Evolutionary conservation across 2,888 invertebrate species (phyloP), one percentile per base, ranked within the genome.

Genomic region (Thalpophila matura): DNA sequence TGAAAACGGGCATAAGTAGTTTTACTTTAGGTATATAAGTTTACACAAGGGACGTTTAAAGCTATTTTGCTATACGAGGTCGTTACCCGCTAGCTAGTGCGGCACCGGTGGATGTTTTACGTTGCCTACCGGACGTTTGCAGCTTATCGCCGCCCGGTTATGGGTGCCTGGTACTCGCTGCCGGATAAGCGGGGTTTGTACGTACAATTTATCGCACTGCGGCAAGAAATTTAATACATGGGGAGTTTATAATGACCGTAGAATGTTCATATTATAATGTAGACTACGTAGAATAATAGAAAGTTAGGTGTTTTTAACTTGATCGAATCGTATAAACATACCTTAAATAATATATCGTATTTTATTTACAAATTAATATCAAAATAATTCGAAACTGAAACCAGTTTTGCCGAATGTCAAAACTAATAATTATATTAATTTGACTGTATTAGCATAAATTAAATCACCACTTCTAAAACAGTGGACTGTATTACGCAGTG

Each of bases 91-190:
- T 51, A 55, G 29, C 9, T 51, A 55, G 22, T 51, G 40, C 18
- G 14, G 46, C 26, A 51, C 20, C 3, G 16, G 38, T 35, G 27
- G 18, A 42, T 54, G 33, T 54, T 66, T 71, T 35, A 57, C 38
- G 43, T 56, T 27, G 24, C 22, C 29, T 42, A 33, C 69, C 59
- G 62, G 55, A 72, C 57, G 62, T 66, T 37, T 12, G 27, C 9
- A 14, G 56, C 58, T 71, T 72, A 72, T 71, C 71, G 67, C 45
- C 31, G 29, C 50, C 16, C 31, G 31, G 46, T 62, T 71, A 55
- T 65, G 54, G 43, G 29, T 26, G 49, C 51, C 50, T 46, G 33
- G 47, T 37, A 43, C 50, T 37, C 46, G 29, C 29, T 37, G 38
- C 47, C 57, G 55, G 62, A 72, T 71, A 46, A 57, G 12, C 40